Percentiles rank a stretch among this genome's conserved stretches.
Evolutionary conservation across 2,888 invertebrate genomes (phyloP).

Genomic region (Chironomus tentans): DNA sequence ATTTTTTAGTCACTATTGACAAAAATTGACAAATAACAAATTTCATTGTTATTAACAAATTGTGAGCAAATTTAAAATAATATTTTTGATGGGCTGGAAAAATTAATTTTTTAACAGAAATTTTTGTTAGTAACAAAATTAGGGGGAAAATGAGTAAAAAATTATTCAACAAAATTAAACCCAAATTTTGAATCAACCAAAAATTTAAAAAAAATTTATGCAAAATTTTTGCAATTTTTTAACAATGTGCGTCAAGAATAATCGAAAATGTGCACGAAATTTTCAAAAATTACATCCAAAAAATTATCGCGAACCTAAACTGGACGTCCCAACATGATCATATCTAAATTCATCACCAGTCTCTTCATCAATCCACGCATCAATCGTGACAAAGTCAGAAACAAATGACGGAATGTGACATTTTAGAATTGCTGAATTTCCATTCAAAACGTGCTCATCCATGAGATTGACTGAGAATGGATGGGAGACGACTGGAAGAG

Average conservation of each 20-base stretch:
- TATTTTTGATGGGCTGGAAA: too few relatives aligned
- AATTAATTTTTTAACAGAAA: too few relatives aligned
- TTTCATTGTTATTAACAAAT: too few relatives aligned
- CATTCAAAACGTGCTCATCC: conserved; percentile 85
- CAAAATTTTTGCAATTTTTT: too few relatives aligned
- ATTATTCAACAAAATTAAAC: not conserved
- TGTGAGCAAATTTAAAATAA: too few relatives aligned
- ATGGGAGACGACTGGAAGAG: conserved; percentile 78
- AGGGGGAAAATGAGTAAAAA: not conserved
- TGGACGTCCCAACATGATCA: not conserved
- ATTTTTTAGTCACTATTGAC: not conserved
- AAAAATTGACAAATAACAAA: not conserved
- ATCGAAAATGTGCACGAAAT: not conserved
- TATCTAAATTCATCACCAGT: conserved; percentile 40
- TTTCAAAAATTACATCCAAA: not conserved
- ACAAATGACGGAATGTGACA: conserved; percentile 91
- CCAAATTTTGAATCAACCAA: not conserved
- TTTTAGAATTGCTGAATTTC: conserved; percentile 84
- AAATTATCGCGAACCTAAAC: not conserved
- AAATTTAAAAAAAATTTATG: not conserved
- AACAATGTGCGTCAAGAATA: not conserved
- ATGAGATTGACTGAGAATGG: conserved; percentile 82
- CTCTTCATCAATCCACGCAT: conserved; percentile 78
- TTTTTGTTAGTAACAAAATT: not conserved
- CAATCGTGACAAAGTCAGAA: conserved; percentile 77